These are phyloP conservation scores for Indicator indicator DNA, from an alignment of 2,113 vertebrate genomes.

Conservation along the genomic window DNA sequence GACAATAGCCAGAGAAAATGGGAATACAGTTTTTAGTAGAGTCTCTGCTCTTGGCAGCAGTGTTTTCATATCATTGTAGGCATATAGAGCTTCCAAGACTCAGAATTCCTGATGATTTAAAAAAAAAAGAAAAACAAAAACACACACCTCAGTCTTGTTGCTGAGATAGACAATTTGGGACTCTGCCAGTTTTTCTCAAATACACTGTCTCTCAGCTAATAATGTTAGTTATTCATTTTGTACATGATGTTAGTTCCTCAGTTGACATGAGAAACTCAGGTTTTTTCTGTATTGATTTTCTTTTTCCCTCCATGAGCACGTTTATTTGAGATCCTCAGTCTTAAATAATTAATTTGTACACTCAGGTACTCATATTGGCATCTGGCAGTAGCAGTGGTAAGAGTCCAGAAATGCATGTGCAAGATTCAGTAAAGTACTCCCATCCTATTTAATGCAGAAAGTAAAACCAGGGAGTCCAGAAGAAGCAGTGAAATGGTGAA, in stretches of 20 bases:
- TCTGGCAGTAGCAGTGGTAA: conserved; percentile 14
- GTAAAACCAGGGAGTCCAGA: background rate
- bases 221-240: conserved; percentile 51
- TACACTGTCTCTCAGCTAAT: conserved; percentile 36
- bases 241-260: background rate
- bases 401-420: conserved; percentile 8
- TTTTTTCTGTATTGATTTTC: conserved; percentile 45
- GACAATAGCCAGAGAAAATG: background rate
- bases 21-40: background rate
- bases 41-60: background rate
- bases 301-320: background rate
- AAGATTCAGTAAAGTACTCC: conserved; percentile 22
- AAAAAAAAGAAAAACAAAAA: background rate
- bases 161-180: background rate
- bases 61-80: background rate
- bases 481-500: conserved; percentile 20
- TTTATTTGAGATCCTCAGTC: conserved; percentile 19
- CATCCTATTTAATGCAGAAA: background rate
- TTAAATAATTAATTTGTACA: conserved; percentile 62
- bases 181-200: conserved; percentile 12
- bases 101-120: background rate
- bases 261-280: background rate
- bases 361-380: conserved; percentile 39
- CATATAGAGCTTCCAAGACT: background rate
- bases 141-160: background rate